Percentiles rank a stretch among this genome's conserved stretches.
Evolutionary conservation across 1,140 invertebrate species (phyloP).

Genomic region (Drosophila nikananu): DNA sequence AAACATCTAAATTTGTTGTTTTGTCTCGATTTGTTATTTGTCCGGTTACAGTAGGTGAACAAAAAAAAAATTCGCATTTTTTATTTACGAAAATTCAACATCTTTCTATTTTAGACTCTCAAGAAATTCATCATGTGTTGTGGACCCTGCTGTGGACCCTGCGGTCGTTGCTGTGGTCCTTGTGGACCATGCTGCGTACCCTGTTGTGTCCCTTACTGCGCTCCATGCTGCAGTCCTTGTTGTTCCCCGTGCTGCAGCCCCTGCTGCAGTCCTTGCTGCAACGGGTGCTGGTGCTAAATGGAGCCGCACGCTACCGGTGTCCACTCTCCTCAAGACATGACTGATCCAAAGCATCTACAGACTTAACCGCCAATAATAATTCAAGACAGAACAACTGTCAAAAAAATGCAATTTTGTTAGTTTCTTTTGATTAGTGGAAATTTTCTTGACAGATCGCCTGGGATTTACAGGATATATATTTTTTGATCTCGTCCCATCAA

Average conservation of each 20-base stretch:
- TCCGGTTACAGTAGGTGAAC: background rate
- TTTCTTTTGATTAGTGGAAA: background rate
- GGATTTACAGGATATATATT: too few species aligned
- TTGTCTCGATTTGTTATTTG: slow-evolving; percentile 18
- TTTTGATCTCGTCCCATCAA: too few species aligned
- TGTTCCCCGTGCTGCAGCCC: background rate
- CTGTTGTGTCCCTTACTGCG: slow-evolving; percentile 15
- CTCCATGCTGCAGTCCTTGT: background rate
- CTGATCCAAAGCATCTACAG: background rate
- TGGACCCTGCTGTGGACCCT: slow-evolving; percentile 17
- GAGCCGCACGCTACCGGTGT: too few species aligned
- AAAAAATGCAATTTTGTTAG: background rate
- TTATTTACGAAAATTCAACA: too few species aligned
- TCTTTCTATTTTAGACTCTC: slow-evolving; percentile 11
- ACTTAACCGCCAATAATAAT: slow-evolving; percentile 3
- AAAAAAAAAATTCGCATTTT: background rate
- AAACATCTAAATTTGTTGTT: slow-evolving; percentile 25
- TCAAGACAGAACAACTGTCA: background rate
- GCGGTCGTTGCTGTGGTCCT: slow-evolving; percentile 6
- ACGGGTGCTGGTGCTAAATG: slow-evolving; percentile 15
- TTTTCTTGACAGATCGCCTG: background rate
- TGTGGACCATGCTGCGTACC: slow-evolving; percentile 28
- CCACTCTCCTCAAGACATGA: background rate
- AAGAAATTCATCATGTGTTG: slow-evolving; percentile 33
- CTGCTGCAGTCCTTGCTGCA: slow-evolving; percentile 4